These are phyloP conservation scores for Xenopus tropicalis DNA, from an alignment of 2,113 vertebrate species.

Conservation along the genomic window UCB_Xtro_10.0 CM004443.2:188190001-188190500, in stretches of 20 bases:
- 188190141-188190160: no score
- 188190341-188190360: slow-evolving; percentile 31
- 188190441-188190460: no score
- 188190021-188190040: no score
- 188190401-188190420: slow-evolving; percentile 23
- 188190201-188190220: slow-evolving; percentile 28
- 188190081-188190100: no score
- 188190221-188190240: slow-evolving; percentile 36
- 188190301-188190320: slow-evolving; percentile 42
- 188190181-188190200: slow-evolving; percentile 22
- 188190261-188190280: slow-evolving; percentile 32
- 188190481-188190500: no score
- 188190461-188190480: no score
- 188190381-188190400: slow-evolving; percentile 14
- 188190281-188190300: slow-evolving; percentile 42
- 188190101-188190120: no score
- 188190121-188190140: no score
- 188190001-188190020: no score
- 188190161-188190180: slow-evolving; percentile 16
- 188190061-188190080: no score
- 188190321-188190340: slow-evolving; percentile 27
- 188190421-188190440: no score
- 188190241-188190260: slow-evolving; percentile 37
- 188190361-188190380: slow-evolving; percentile 1
- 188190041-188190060: no score